Conservation (phyloP, 2,113 vertebrate genomes). For the Patagioenas fasciata region DNA sequence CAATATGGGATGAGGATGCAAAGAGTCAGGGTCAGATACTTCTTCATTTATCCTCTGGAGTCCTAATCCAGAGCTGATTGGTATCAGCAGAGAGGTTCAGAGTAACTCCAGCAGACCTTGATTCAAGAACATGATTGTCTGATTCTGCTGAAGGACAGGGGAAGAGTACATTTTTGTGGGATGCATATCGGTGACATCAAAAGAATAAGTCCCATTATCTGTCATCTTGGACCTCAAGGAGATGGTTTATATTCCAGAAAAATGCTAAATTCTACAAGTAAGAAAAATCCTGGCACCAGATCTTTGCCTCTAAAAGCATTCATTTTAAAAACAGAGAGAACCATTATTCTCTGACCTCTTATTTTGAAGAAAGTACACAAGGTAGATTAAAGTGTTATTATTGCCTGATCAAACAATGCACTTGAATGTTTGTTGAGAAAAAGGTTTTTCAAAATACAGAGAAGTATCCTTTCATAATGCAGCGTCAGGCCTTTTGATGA, state of each 20-base stretch:
- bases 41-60: background rate
- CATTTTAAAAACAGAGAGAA: slow-evolving; percentile 1
- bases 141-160: background rate
- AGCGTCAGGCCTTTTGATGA: slow-evolving; percentile 25
- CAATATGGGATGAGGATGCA: background rate
- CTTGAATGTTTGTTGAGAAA: slow-evolving; percentile 5
- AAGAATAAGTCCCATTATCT: background rate
- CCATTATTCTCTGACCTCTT: slow-evolving; percentile 1
- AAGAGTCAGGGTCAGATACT: background rate
- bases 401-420: slow-evolving; percentile 48
- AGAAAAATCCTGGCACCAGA: background rate
- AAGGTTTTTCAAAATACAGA: slow-evolving; percentile 26
- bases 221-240: background rate
- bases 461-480: slow-evolving; percentile 3
- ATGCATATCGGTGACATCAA: background rate
- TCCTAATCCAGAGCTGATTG: background rate
- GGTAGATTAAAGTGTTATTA: slow-evolving; percentile 37
- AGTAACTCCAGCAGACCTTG: background rate
- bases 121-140: background rate
- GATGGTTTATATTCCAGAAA: background rate
- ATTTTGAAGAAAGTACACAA: slow-evolving; percentile 26
- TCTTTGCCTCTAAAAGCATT: slow-evolving; percentile 25
- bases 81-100: background rate
- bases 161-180: background rate
- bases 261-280: background rate